Evolutionary conservation across 1,140 invertebrate genomes (phyloP).

Genomic region (Pseudomyrmex dendroicus): DNA sequence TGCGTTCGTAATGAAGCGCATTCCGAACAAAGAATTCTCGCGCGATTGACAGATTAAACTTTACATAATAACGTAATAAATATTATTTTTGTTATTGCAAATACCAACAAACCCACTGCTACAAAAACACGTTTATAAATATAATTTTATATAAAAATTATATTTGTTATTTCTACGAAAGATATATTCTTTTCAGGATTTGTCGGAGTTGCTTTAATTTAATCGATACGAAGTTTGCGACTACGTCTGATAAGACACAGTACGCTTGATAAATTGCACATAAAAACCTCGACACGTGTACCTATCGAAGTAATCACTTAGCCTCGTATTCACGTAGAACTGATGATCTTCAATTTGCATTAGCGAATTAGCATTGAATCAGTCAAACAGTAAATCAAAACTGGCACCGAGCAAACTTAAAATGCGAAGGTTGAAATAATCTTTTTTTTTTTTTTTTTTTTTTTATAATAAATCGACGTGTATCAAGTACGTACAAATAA

Average conservation of each 20-base stretch:
- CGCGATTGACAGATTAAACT: neutral
- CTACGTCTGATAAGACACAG: slow-evolving; percentile 7
- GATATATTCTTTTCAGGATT: too few relatives aligned
- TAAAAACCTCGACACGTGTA: slow-evolving; percentile 24
- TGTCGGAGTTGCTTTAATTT: too few relatives aligned
- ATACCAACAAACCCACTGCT: neutral
- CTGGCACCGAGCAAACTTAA: neutral
- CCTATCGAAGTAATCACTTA: neutral
- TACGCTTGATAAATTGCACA: slow-evolving; percentile 1
- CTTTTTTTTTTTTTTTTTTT: neutral
- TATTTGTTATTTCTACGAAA: too few relatives aligned
- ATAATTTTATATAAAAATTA: too few relatives aligned
- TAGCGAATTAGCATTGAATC: slow-evolving; percentile 40
- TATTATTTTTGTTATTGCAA: neutral
- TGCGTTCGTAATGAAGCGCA: neutral
- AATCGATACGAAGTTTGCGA: neutral
- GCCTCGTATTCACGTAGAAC: neutral
- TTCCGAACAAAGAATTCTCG: slow-evolving; percentile 2
- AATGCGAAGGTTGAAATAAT: slow-evolving; percentile 1
- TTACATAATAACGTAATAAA: neutral
- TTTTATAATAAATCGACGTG: slow-evolving; percentile 21
- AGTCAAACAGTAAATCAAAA: slow-evolving; percentile 17
- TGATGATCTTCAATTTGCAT: neutral
- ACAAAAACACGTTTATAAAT: too few relatives aligned
- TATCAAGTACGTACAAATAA: neutral